Evolutionary conservation across 2,797 vertebrate species (phyloP).

Genomic region (Neosilurus mollespiculum): DNA sequence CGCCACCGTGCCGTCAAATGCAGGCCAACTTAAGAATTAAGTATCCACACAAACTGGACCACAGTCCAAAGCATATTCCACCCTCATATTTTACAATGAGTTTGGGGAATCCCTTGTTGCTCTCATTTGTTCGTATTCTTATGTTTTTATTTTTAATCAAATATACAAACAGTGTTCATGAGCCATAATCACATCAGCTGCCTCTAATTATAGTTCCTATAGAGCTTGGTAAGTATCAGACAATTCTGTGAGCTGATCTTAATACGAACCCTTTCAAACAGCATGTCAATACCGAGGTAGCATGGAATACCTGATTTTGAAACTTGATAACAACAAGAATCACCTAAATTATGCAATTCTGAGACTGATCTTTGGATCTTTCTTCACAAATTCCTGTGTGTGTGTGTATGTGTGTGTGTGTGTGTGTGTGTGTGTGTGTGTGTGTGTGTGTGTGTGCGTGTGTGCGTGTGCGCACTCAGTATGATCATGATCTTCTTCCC

Average conservation of each 20-base stretch:
- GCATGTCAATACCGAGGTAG: neutral
- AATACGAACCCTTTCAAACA: neutral
- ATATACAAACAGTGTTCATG: neutral
- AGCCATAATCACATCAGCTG: neutral
- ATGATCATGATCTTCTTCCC: neutral
- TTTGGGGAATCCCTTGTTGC: neutral
- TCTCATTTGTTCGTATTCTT: too few species aligned
- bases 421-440: too few species aligned
- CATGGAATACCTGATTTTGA: neutral
- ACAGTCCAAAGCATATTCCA: neutral
- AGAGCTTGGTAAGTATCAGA: neutral
- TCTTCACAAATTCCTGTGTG: neutral
- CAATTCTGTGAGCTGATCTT: neutral
- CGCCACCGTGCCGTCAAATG: neutral
- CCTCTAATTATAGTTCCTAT: neutral
- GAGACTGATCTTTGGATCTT: neutral
- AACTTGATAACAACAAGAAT: neutral
- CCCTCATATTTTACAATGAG: neutral
- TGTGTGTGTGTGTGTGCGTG: too few species aligned
- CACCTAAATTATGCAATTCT: neutral
- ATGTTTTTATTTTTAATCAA: neutral
- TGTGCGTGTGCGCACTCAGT: neutral
- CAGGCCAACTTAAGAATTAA: neutral
- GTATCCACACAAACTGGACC: neutral
- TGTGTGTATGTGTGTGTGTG: neutral